Percentiles rank a stretch among this genome's conserved stretches.
phyloP scores from a whole-genome alignment of 2,888 invertebrate species.

The Willowsia nigromaculata region DNA sequence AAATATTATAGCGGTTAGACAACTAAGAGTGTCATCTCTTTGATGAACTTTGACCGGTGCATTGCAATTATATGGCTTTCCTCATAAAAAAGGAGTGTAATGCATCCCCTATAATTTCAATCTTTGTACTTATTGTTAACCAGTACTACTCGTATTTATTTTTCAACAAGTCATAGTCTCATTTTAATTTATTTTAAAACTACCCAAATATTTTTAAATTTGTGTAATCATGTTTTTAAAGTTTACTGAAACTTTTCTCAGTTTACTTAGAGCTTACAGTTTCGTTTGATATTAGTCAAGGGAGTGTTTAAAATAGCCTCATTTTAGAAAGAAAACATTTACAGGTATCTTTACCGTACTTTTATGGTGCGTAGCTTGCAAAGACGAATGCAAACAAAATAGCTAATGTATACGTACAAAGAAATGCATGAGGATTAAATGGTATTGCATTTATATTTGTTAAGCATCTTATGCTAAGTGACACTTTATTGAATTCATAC shows the following conservation, averaged over 20 bases:
- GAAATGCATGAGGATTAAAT: neutral
- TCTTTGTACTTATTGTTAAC: constrained; percentile 13
- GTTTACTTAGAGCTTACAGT: constrained; percentile 2
- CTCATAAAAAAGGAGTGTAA: neutral
- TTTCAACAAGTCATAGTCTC: constrained; percentile 6
- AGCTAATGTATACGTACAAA: constrained; percentile 20
- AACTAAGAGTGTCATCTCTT: neutral
- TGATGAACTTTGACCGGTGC: neutral
- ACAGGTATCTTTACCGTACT: neutral
- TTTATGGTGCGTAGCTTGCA: neutral
- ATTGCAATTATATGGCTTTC: constrained; percentile 9
- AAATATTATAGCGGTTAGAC: neutral
- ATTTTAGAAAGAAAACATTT: neutral
- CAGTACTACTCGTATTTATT: constrained; percentile 17
- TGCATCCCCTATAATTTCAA: neutral
- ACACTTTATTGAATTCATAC: neutral
- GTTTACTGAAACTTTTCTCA: neutral
- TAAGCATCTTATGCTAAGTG: neutral
- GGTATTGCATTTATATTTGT: constrained; percentile 1
- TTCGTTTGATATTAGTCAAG: neutral
- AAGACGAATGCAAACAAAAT: constrained; percentile 17
- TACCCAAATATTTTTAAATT: neutral
- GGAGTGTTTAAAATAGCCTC: neutral
- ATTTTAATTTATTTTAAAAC: constrained; percentile 1
- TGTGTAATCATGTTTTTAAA: neutral